Conservation (phyloP, 2,888 invertebrate species). For the Apamea crenata region DNA sequence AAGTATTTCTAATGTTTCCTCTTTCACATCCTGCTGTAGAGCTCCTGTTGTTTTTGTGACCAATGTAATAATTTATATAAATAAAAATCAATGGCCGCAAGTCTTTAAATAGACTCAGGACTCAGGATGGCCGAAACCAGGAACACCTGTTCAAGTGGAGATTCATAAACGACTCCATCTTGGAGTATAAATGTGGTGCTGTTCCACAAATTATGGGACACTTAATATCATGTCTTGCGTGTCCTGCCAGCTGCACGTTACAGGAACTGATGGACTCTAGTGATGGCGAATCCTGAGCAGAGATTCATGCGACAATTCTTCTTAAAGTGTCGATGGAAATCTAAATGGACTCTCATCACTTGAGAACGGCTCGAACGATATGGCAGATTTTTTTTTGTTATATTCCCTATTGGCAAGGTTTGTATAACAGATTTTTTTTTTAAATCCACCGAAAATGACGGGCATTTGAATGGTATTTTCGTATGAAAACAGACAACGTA, state of each 20-base stretch:
- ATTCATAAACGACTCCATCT: too few species aligned
- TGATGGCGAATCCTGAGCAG: neutral
- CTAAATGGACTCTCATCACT: too few species aligned
- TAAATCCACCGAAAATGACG: neutral
- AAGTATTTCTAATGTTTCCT: constrained; percentile 46
- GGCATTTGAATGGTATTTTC: neutral
- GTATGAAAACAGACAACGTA: neutral
- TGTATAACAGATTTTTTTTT: too few species aligned
- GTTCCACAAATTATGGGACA: neutral
- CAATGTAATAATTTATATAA: neutral
- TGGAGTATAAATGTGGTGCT: neutral
- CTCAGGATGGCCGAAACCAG: too few species aligned
- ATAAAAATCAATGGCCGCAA: neutral
- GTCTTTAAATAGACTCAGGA: too few species aligned
- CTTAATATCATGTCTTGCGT: neutral
- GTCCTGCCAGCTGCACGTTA: neutral
- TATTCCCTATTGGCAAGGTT: too few species aligned
- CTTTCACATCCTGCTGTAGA: constrained; percentile 11
- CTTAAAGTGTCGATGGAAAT: too few species aligned
- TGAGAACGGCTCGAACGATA: neutral
- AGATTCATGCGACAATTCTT: too few species aligned
- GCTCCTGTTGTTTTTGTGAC: constrained; percentile 10
- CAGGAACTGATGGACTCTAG: neutral
- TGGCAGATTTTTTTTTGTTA: neutral
- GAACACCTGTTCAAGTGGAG: too few species aligned